phyloP scores from a whole-genome alignment of 2,113 vertebrate genomes.

The Brachyhypopomus occidentalis region DNA sequence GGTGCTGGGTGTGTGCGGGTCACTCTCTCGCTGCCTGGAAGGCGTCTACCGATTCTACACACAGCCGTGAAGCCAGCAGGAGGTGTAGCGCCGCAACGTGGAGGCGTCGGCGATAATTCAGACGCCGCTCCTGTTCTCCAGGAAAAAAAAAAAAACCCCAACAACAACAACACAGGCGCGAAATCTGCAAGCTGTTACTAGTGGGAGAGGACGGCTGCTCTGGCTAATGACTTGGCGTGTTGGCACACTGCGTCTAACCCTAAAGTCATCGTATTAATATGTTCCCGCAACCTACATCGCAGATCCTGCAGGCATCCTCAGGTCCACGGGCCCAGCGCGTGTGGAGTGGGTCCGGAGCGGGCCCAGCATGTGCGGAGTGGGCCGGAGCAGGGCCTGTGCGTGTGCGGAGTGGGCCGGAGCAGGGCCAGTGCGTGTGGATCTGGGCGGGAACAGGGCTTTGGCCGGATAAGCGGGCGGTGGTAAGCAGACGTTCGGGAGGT shows the following conservation, averaged over 20 bases:
- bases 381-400: too few relatives aligned
- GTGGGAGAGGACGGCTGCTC: conserved; percentile 29
- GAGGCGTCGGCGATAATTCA: conserved; percentile 22
- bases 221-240: conserved; percentile 33
- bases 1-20: neutral
- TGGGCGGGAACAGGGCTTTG: neutral
- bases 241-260: conserved; percentile 34
- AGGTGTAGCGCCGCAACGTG: conserved; percentile 5
- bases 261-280: conserved; percentile 38
- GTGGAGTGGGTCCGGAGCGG: neutral
- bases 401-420: neutral
- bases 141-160: neutral
- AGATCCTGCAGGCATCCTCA: conserved; percentile 8
- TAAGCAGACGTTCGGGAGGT: conserved; percentile 54
- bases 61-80: conserved; percentile 25
- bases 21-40: conserved; percentile 8
- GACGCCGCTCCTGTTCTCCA: conserved; percentile 32
- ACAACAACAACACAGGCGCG: conserved; percentile 14
- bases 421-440: neutral
- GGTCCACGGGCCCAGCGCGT: neutral
- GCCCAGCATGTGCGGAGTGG: neutral
- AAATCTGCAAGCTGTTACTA: conserved; percentile 52
- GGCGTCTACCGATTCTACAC: neutral
- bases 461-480: conserved; percentile 9
- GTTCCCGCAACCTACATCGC: conserved; percentile 30